These are phyloP conservation scores for Parazoanthus swiftii DNA, from an alignment of 92 coral and sea anemone genomes.

Conservation along the genomic window DNA sequence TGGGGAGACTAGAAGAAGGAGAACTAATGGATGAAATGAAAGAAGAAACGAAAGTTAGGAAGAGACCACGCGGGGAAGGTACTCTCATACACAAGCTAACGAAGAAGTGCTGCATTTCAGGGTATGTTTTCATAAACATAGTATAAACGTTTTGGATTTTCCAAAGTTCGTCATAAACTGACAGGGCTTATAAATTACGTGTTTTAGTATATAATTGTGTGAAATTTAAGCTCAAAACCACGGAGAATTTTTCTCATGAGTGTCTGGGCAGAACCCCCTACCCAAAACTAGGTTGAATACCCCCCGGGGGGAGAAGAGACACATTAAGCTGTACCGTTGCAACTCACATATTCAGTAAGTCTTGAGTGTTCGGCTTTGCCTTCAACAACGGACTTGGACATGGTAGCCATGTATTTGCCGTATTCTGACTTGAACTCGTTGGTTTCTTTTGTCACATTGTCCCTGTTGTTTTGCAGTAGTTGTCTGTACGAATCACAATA, in stretches of 20 bases:
- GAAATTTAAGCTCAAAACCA: too few species aligned
- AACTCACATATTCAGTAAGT: constrained; percentile 78
- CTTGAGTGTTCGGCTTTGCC: constrained; percentile 88
- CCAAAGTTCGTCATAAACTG: too few species aligned
- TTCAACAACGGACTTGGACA: constrained; percentile 81
- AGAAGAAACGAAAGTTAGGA: background rate
- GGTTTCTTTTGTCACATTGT: constrained; percentile 78
- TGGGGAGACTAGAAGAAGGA: background rate
- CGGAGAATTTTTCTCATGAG: too few species aligned
- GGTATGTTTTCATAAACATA: too few species aligned
- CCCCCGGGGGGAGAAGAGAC: background rate
- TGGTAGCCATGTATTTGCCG: constrained; percentile 87
- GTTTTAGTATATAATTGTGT: too few species aligned
- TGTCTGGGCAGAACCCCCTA: too few species aligned
- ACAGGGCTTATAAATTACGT: too few species aligned
- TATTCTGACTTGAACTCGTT: constrained; percentile 90
- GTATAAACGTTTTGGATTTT: too few species aligned
- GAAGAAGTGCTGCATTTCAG: too few species aligned
- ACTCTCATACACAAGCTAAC: too few species aligned
- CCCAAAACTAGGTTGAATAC: too few species aligned
- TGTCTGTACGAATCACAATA: constrained; percentile 50
- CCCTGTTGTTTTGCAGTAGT: constrained; percentile 83
- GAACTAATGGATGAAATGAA: background rate
- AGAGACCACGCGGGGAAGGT: too few species aligned
- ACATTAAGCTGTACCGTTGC: background rate